These are phyloP conservation scores for Gambelia wislizenii DNA, from an alignment of 2,797 vertebrate species.

Conservation along the genomic window DNA sequence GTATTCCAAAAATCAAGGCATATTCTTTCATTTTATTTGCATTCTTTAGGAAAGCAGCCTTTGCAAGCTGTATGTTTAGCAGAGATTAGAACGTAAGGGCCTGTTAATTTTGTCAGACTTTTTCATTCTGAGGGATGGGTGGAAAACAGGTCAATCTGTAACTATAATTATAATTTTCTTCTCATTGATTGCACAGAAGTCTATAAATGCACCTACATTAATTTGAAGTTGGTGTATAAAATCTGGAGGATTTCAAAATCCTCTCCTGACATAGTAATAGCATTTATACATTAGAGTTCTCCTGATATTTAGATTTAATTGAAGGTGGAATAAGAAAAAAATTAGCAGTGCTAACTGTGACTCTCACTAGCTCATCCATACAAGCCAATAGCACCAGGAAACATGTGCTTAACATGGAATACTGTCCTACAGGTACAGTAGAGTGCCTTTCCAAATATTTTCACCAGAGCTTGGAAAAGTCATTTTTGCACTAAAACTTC, in stretches of 20 bases:
- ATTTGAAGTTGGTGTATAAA: slow-evolving; percentile 61
- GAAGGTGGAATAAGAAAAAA: background rate
- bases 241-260: slow-evolving; percentile 61
- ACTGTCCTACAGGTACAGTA: no score
- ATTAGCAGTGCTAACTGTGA: background rate
- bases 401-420: background rate
- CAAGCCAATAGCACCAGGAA: background rate
- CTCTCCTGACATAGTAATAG: slow-evolving; percentile 46
- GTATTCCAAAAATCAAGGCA: slow-evolving; percentile 68
- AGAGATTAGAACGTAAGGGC: slow-evolving; percentile 66
- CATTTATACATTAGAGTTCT: slow-evolving; percentile 51
- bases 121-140: slow-evolving; percentile 63
- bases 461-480: background rate
- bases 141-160: slow-evolving; percentile 69
- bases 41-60: slow-evolving; percentile 57
- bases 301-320: background rate
- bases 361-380: background rate
- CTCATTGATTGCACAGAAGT: slow-evolving; percentile 64
- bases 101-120: slow-evolving; percentile 60
- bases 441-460: no score
- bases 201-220: slow-evolving; percentile 67
- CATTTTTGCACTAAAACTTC: background rate
- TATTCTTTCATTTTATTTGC: slow-evolving; percentile 47
- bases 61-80: slow-evolving; percentile 65
- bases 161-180: slow-evolving; percentile 74